Evolutionary conservation across 2,888 invertebrate genomes (phyloP).

Genomic region (Ophioninae sp.): DNA sequence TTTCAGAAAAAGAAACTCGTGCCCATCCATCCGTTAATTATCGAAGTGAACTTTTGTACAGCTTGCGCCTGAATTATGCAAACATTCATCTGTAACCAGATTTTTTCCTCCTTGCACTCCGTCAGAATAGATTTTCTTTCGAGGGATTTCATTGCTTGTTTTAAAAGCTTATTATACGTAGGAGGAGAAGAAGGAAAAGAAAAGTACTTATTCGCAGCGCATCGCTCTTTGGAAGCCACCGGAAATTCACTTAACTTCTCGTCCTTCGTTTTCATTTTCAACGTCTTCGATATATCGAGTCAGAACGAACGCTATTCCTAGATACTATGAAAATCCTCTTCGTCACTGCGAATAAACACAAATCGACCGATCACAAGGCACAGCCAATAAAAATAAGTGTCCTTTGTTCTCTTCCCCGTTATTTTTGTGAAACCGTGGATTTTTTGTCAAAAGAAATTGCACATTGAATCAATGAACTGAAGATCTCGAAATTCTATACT

Average conservation of each 20-base stretch:
- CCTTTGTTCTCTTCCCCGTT: not conserved
- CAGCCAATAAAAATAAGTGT: not conserved
- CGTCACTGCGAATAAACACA: not conserved
- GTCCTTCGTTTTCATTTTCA: not conserved
- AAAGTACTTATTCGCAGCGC: constrained; percentile 4
- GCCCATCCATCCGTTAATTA: constrained; percentile 34
- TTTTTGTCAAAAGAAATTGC: not conserved
- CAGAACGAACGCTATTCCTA: not conserved
- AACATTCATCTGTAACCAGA: not conserved
- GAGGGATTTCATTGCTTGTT: constrained; percentile 10
- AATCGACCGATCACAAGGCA: not conserved
- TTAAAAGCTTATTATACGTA: constrained; percentile 16
- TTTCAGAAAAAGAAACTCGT: not conserved
- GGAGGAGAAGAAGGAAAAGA: not conserved
- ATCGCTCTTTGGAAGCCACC: constrained; percentile 26
- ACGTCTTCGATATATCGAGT: not conserved
- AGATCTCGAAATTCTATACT: not conserved
- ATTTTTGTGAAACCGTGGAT: not conserved
- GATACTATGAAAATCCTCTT: not conserved
- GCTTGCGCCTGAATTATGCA: constrained; percentile 17
- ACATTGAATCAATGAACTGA: not conserved
- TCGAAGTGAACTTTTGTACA: constrained; percentile 15
- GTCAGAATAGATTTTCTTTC: constrained; percentile 11
- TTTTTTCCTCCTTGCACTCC: not conserved
- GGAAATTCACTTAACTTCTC: constrained; percentile 33